A percentile compares a stretch with the other conserved stretches of the same genome.
Evolutionary conservation across 2,797 vertebrate genomes (phyloP).

Genomic region (Sparus aurata): DNA sequence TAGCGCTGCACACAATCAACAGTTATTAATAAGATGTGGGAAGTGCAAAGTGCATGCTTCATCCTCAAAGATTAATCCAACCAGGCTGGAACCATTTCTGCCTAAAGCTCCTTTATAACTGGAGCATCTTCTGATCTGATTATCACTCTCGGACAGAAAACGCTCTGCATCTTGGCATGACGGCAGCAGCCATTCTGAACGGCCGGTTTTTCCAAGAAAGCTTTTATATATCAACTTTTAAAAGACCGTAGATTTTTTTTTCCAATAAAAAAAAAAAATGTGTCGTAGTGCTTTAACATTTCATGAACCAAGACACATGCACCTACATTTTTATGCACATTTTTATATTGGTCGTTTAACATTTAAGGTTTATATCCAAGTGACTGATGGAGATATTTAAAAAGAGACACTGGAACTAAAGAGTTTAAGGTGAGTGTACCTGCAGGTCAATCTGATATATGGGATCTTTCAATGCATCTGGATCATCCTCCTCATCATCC

Average conservation of each 20-base stretch:
- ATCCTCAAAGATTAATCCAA: constrained; percentile 23
- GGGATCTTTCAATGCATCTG: constrained; percentile 97
- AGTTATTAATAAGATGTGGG: not conserved
- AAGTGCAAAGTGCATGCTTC: not conserved
- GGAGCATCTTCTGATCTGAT: constrained; percentile 30
- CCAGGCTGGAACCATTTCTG: not conserved
- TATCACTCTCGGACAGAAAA: not conserved
- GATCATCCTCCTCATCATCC: constrained; percentile 97
- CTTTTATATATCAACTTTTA: not conserved
- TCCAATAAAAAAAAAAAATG: not conserved
- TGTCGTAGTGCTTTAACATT: no score
- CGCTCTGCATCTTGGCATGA: not conserved
- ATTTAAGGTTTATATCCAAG: not conserved
- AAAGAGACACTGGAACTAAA: not conserved
- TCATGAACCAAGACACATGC: not conserved
- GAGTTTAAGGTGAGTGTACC: constrained; percentile 77
- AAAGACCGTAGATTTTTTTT: not conserved
- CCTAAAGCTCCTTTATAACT: constrained; percentile 19
- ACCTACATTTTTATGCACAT: not conserved
- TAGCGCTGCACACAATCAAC: not conserved
- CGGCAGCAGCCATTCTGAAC: not conserved
- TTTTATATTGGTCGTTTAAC: not conserved
- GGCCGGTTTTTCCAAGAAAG: not conserved
- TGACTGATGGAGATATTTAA: not conserved
- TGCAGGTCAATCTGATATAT: constrained; percentile 98